phyloP scores from a whole-genome alignment of 2,888 invertebrate genomes.

The Nysson spinosus region DNA sequence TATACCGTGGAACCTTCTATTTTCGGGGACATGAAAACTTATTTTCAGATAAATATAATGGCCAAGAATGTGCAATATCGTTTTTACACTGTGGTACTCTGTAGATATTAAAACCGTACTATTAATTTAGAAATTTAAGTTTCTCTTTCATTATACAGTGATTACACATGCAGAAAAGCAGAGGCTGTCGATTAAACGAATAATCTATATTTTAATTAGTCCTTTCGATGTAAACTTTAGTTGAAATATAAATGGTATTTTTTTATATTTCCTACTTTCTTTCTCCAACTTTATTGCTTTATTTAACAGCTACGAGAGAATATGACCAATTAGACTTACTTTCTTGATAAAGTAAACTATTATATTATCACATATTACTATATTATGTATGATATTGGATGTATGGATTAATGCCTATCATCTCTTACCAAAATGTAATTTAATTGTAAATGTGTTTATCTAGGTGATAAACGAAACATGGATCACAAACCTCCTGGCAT shows the following conservation, averaged over 20 bases:
- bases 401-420: too few relatives aligned
- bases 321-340: too few relatives aligned
- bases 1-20: too few relatives aligned
- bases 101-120: neutral
- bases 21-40: conserved; percentile 8
- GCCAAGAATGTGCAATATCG: conserved; percentile 53
- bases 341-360: too few relatives aligned
- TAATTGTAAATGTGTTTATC: conserved; percentile 43
- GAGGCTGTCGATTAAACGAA: conserved; percentile 9
- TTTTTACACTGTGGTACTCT: conserved; percentile 1
- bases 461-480: conserved; percentile 73
- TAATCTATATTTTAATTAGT: conserved; percentile 2
- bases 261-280: too few relatives aligned
- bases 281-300: too few relatives aligned
- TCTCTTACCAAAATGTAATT: too few relatives aligned
- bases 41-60: conserved; percentile 44
- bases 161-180: conserved; percentile 14
- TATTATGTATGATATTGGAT: too few relatives aligned
- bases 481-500: conserved; percentile 67
- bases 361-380: too few relatives aligned
- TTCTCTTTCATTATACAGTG: conserved; percentile 7
- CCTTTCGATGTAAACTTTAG: neutral
- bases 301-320: too few relatives aligned
- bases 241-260: neutral
- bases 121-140: conserved; percentile 12